Base-by-base conservation (phyloP, 2,888 invertebrate species). In the Dryobotodes eremita region DNA sequence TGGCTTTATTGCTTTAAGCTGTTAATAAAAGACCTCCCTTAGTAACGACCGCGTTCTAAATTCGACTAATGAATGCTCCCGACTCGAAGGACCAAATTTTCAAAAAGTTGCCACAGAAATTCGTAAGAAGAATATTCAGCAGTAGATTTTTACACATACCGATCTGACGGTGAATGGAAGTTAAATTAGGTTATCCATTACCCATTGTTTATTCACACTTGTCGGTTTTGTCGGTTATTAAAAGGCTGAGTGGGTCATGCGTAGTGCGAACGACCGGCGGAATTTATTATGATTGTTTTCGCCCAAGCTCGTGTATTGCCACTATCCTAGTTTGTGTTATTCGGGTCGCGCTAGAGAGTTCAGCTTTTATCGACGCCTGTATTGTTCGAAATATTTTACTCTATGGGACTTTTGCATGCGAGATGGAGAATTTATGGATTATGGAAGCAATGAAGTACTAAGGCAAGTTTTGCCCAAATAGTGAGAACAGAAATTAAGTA, bases 241-340 rank as follows among this genome's bases (percentile, higher is more conserved):
- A 86, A 84, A 86, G 31, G 64, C 73, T 20, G 83, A 84, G 83
- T 84, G 74, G 84, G 86, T 84, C 84, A 84, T 73, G 79, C 65
- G 50, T 57, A 79, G 86, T 84, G 84, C 83, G 73, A 84, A 84
- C 62, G 79, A 84, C 86, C 84, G 83, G 59, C 75, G 48, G 62
- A 74, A 79, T 88, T 89, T 89, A 89, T 88, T 84, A 87, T 86
- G 86, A 90, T 91, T 88, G 87, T 90, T 89, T 89, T 88, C 84
- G 80, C 85, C 71, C 77, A 82, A 84, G 82, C 79, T 79, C 76
- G 80, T 77, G 84, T 88, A 89, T 84, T 74, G 71, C 71, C 26
- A 48, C 77, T 84, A 81, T 80, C 80, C 84, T 82, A 83, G 81
- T 88, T 83, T 42, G 66, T 55, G 82, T 46, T 82, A 86, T 83